A percentile compares a stretch with the other conserved stretches of the same genome.
These are phyloP conservation scores for Clitarchus hookeri DNA, from an alignment of 2,888 invertebrate species.

Conservation along the genomic window DNA sequence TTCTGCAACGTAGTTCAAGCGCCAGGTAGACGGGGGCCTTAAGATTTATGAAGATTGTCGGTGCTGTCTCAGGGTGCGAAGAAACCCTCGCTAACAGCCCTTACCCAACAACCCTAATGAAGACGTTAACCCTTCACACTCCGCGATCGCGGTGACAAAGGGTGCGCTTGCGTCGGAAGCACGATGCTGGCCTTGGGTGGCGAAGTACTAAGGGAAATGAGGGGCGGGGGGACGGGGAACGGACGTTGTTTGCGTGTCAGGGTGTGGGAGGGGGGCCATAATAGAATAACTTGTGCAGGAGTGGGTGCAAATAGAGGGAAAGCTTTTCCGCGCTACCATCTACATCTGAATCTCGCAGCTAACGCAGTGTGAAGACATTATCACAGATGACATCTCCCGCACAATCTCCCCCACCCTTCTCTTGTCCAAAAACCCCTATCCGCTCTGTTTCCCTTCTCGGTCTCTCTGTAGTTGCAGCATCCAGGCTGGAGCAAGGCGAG, in stretches of 20 bases:
- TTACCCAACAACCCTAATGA: not conserved
- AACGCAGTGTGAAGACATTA: constrained; percentile 40
- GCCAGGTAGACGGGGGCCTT: too few species aligned
- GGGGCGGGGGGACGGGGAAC: not conserved
- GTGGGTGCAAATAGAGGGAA: constrained; percentile 22
- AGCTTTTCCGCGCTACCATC: constrained; percentile 17
- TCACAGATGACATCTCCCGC: constrained; percentile 33
- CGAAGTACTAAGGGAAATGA: not conserved
- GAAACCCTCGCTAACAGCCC: too few species aligned
- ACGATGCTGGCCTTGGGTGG: too few species aligned
- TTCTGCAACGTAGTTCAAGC: too few species aligned
- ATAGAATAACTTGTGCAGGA: constrained; percentile 24
- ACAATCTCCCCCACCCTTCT: not conserved
- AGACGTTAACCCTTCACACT: not conserved
- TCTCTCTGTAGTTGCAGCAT: too few species aligned
- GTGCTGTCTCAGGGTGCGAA: too few species aligned
- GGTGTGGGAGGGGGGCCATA: not conserved
- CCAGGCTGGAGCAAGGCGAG: not conserved
- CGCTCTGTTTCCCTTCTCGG: too few species aligned
- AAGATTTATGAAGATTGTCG: too few species aligned
- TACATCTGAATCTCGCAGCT: constrained; percentile 27
- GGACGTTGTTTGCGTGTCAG: not conserved
- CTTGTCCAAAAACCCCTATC: not conserved
- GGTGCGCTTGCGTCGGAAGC: not conserved
- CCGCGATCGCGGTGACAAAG: not conserved